These are phyloP conservation scores for Acipenser oxyrinchus DNA, from an alignment of 2,797 vertebrate species.

Conservation along the genomic window DNA sequence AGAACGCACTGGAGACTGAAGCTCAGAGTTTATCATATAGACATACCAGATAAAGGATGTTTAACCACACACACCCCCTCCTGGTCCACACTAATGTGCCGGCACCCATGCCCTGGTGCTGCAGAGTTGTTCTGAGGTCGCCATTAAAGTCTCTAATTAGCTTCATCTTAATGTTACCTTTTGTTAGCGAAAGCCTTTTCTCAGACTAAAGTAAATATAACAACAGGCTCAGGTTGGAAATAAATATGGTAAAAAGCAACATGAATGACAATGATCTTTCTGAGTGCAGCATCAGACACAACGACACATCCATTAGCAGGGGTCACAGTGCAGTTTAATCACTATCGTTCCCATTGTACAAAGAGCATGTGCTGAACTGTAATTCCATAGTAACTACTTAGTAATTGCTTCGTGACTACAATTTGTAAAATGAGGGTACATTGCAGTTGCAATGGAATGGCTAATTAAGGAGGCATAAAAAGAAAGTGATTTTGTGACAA, in stretches of 20 bases:
- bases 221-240: conserved; percentile 15
- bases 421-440: conserved; percentile 28
- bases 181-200: conserved; percentile 17
- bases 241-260: conserved; percentile 11
- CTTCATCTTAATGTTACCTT: conserved; percentile 20
- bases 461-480: no score
- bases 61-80: no score
- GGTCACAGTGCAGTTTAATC: conserved; percentile 32
- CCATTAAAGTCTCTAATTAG: conserved; percentile 20
- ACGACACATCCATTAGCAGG: conserved; percentile 26
- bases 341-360: conserved; percentile 30
- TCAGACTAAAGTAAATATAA: conserved; percentile 9
- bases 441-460: conserved; percentile 6
- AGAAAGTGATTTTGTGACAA: no score
- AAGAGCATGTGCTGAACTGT: conserved; percentile 18
- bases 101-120: no score
- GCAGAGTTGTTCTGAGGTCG: not conserved
- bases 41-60: no score
- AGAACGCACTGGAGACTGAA: no score
- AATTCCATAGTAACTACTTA: conserved; percentile 35
- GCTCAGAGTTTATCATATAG: no score
- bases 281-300: conserved; percentile 18
- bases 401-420: conserved; percentile 25
- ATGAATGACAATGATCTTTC: conserved; percentile 28
- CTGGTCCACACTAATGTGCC: no score